phyloP scores from a whole-genome alignment of 2,797 vertebrate species.

The Cossypha dichroa region DNA sequence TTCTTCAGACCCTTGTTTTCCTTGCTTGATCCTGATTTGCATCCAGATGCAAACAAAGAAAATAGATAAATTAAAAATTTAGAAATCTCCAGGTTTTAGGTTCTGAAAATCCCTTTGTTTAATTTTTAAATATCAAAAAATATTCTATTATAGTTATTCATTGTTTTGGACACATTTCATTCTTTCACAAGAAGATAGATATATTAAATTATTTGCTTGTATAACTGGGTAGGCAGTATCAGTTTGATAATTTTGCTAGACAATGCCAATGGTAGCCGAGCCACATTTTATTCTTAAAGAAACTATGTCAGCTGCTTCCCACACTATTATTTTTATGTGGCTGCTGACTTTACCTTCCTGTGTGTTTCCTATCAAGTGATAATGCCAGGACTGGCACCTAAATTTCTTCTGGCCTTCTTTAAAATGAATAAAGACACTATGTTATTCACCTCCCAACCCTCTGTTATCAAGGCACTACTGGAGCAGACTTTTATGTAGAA shows the following conservation, averaged over 20 bases:
- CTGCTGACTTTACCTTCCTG: background rate
- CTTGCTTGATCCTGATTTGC: background rate
- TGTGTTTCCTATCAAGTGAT: background rate
- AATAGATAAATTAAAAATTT: background rate
- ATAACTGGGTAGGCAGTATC: background rate
- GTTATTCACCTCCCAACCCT: background rate
- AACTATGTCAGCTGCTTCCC: background rate
- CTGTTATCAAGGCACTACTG: background rate
- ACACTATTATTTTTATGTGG: background rate
- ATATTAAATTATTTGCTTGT: background rate
- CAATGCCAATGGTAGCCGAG: background rate
- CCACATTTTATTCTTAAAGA: background rate
- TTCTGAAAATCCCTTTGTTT: fast-evolving
- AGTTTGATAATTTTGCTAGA: background rate
- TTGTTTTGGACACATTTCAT: background rate
- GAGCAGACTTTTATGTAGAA: background rate
- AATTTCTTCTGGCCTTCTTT: background rate
- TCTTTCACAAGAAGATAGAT: background rate
- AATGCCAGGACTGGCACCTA: background rate
- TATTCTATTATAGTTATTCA: background rate
- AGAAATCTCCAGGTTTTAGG: background rate
- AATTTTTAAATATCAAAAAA: background rate
- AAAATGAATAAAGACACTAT: background rate
- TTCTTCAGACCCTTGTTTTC: background rate
- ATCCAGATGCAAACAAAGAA: background rate